Conservation (phyloP, 1,140 invertebrate genomes). For the Diprion similis region DNA sequence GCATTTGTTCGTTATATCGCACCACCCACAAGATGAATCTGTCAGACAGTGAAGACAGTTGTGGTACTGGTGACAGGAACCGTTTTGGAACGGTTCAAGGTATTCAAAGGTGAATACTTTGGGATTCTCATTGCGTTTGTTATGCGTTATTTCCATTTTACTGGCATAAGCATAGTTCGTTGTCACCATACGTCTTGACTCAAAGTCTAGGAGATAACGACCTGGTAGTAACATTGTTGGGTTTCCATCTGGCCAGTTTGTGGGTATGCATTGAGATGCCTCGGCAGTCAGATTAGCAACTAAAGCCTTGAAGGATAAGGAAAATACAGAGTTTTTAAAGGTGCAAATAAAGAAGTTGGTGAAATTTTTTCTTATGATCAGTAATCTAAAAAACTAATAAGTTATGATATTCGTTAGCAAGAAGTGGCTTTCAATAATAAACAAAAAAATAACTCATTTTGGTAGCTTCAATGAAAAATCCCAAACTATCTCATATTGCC, state of each 20-base stretch:
- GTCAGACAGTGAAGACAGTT: slow-evolving; percentile 89
- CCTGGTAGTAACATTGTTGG: slow-evolving; percentile 61
- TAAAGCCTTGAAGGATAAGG: slow-evolving; percentile 52
- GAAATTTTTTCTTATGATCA: no score
- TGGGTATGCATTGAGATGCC: slow-evolving; percentile 67
- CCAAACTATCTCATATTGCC: slow-evolving; percentile 14
- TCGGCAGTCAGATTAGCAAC: slow-evolving; percentile 74
- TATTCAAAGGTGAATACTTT: slow-evolving; percentile 90
- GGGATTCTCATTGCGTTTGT: slow-evolving; percentile 72
- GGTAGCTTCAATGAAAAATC: slow-evolving; percentile 10
- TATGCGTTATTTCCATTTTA: slow-evolving; percentile 81
- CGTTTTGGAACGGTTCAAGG: slow-evolving; percentile 83
- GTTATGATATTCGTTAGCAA: no score
- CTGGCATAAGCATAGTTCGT: slow-evolving; percentile 67
- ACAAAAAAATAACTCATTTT: neutral
- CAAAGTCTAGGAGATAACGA: slow-evolving; percentile 76
- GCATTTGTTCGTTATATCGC: slow-evolving; percentile 73
- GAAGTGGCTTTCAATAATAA: no score
- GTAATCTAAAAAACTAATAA: no score
- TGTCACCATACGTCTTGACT: slow-evolving; percentile 65
- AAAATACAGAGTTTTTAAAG: slow-evolving; percentile 15
- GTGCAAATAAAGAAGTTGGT: no score
- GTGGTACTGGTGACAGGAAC: slow-evolving; percentile 77
- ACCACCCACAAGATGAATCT: slow-evolving; percentile 92
- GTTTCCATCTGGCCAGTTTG: slow-evolving; percentile 65